Evolutionary conservation across 2,888 invertebrate genomes (phyloP).

Genomic region (Loripinus fragilis): DNA sequence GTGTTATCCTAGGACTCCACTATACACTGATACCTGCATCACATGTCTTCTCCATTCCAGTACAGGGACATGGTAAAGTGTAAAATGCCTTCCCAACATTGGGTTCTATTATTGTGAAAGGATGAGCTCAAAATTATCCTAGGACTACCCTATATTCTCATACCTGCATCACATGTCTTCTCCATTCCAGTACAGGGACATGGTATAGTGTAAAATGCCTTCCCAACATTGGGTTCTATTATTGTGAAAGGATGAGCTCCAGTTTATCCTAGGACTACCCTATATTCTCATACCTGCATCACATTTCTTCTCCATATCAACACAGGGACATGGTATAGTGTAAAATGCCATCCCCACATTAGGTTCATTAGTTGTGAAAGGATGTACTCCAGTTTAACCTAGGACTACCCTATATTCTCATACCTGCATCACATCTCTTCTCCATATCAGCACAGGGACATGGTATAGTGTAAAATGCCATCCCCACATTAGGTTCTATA

Average conservation of each 20-base stretch:
- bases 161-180: slow-evolving; percentile 66
- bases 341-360: slow-evolving; percentile 71
- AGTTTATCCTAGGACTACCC: slow-evolving; percentile 33
- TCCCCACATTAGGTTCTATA: slow-evolving; percentile 72
- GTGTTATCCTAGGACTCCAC: no score
- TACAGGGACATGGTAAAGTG: slow-evolving; percentile 68
- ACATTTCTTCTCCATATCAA: slow-evolving; percentile 42
- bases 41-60: slow-evolving; percentile 42
- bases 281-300: slow-evolving; percentile 69
- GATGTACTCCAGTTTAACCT: slow-evolving; percentile 63
- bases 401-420: no score
- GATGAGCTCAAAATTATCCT: slow-evolving; percentile 63
- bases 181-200: slow-evolving; percentile 63
- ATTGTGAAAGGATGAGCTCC: slow-evolving; percentile 73
- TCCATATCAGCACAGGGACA: slow-evolving; percentile 63
- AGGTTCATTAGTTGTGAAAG: slow-evolving; percentile 74
- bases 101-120: slow-evolving; percentile 74
- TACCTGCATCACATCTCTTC: slow-evolving; percentile 66
- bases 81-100: slow-evolving; percentile 71
- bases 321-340: slow-evolving; percentile 68
- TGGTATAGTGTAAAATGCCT: slow-evolving; percentile 66
- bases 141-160: no score
- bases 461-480: slow-evolving; percentile 66
- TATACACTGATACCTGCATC: slow-evolving; percentile 69
- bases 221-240: slow-evolving; percentile 72